These are phyloP conservation scores for Galago senegalensis DNA, from an alignment of 2,797 vertebrate genomes.

Conservation along the genomic window DNA sequence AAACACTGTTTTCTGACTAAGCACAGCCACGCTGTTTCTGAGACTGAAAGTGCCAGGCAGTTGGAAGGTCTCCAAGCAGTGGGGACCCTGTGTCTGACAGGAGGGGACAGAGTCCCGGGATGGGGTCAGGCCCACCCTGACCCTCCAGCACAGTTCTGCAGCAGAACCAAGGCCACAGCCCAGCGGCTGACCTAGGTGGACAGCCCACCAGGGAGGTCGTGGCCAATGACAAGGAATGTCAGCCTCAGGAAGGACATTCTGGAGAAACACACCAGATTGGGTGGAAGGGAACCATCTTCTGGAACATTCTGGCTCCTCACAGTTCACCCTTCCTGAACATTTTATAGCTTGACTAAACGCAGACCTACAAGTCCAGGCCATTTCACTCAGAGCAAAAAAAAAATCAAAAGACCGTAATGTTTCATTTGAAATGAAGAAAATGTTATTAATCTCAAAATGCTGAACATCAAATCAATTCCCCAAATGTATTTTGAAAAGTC, in stretches of 20 bases:
- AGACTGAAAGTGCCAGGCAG: not conserved
- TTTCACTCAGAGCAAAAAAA: not conserved
- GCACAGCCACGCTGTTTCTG: not conserved
- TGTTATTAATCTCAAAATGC: not conserved
- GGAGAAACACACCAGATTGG: accelerated
- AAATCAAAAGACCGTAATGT: not conserved
- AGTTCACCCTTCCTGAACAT: not conserved
- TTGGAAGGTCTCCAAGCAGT: not conserved
- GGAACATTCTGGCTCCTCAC: not conserved
- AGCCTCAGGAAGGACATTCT: accelerated
- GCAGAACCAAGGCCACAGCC: accelerated
- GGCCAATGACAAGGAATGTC: accelerated
- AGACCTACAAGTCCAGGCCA: not conserved
- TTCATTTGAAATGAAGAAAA: not conserved
- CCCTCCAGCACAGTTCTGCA: accelerated
- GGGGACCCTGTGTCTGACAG: accelerated
- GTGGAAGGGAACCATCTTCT: not conserved
- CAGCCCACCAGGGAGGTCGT: accelerated
- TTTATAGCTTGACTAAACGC: not conserved
- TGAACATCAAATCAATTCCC: not conserved
- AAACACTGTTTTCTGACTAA: not conserved
- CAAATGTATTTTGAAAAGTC: not conserved
- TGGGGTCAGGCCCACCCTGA: too few species aligned
- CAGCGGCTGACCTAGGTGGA: accelerated
- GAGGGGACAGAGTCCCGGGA: not conserved